Conservation (phyloP, 2,797 vertebrate species). For the Acomys russatus region DNA sequence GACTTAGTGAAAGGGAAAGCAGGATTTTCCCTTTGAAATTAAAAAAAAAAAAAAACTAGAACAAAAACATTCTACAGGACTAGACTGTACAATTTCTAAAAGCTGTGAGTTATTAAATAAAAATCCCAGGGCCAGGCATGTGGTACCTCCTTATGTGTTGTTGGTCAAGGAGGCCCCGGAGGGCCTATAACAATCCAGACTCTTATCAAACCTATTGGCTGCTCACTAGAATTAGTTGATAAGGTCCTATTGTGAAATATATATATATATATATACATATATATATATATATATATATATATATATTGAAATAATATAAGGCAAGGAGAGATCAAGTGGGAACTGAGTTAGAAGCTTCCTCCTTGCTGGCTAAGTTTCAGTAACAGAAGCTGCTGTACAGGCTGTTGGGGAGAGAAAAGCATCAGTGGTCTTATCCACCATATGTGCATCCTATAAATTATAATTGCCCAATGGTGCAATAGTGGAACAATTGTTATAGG, state of each 20-base stretch:
- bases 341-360: neutral
- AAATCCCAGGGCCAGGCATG: neutral
- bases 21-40: conserved; percentile 3
- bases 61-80: neutral
- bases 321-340: neutral
- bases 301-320: too few species aligned
- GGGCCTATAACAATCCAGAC: neutral
- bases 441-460: neutral
- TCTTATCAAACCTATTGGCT: neutral
- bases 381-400: neutral
- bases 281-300: too few species aligned
- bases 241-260: neutral
- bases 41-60: too few species aligned
- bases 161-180: neutral
- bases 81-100: neutral
- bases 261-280: too few species aligned
- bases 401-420: neutral
- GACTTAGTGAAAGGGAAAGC: conserved; percentile 39
- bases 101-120: neutral
- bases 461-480: neutral
- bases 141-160: neutral
- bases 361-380: neutral
- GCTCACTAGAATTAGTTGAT: too few species aligned
- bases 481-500: neutral
- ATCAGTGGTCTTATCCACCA: neutral